phyloP scores from a whole-genome alignment of 2,888 invertebrate species.

The Alcis repandata region DNA sequence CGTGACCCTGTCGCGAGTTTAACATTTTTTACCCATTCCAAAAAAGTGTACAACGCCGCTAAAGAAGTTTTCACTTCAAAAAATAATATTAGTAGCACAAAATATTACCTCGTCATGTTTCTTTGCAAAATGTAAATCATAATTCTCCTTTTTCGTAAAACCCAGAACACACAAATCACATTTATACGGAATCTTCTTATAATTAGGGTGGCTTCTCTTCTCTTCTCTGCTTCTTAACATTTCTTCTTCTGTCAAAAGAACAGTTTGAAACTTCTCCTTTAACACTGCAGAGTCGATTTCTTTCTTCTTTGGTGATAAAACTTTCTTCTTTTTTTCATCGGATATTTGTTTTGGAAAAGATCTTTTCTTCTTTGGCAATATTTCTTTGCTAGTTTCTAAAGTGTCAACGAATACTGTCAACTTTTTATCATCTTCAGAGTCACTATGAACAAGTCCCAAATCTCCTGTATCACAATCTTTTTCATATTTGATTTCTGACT shows the following conservation, averaged over 20 bases:
- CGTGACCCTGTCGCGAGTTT: too few species aligned
- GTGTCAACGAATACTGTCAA: slow-evolving; percentile 16
- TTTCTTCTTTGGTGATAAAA: slow-evolving; percentile 5
- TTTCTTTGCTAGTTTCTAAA: neutral
- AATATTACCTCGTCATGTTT: slow-evolving; percentile 62
- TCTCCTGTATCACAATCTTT: slow-evolving; percentile 5
- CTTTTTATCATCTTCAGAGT: slow-evolving; percentile 20
- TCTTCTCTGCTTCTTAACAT: slow-evolving; percentile 62
- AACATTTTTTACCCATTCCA: too few species aligned
- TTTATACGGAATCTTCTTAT: slow-evolving; percentile 69
- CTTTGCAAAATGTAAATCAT: slow-evolving; percentile 57
- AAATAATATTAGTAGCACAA: neutral
- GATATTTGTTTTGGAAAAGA: neutral
- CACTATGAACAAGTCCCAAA: neutral
- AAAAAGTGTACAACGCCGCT: too few species aligned
- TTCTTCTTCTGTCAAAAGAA: slow-evolving; percentile 63
- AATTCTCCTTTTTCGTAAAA: slow-evolving; percentile 61
- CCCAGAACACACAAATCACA: slow-evolving; percentile 72
- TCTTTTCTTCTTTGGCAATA: neutral
- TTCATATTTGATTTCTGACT: slow-evolving; percentile 34
- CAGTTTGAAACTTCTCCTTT: slow-evolving; percentile 56
- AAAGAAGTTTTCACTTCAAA: neutral
- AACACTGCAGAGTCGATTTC: slow-evolving; percentile 33
- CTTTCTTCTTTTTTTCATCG: slow-evolving; percentile 1
- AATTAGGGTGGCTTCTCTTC: slow-evolving; percentile 69